Conservation (phyloP, 2,888 invertebrate genomes). For the Chrysotoxum bicinctum region DNA sequence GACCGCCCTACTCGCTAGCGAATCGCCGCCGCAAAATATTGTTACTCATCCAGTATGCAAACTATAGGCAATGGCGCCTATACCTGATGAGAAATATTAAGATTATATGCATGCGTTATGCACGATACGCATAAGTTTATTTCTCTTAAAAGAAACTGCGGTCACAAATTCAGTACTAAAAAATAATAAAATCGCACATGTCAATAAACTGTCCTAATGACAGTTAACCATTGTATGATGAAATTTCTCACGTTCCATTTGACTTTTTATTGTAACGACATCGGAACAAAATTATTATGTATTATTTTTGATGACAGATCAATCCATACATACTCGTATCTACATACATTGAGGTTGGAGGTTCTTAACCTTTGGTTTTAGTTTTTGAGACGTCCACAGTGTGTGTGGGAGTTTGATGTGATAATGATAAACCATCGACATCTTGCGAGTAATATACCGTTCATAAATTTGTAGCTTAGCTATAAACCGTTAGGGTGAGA, state of each 20-base stretch:
- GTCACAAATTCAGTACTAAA: neutral
- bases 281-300: neutral
- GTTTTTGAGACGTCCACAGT: neutral
- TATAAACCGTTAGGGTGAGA: neutral
- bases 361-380: neutral
- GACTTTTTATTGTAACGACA: neutral
- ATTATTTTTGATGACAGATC: neutral
- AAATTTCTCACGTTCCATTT: neutral
- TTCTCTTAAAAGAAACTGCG: neutral
- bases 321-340: too few relatives aligned
- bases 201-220: neutral
- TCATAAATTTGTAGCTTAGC: neutral
- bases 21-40: constrained; percentile 2
- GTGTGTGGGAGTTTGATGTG: neutral
- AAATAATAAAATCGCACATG: neutral
- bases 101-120: neutral
- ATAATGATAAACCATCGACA: neutral
- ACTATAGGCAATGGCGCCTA: neutral
- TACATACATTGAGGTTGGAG: too few relatives aligned
- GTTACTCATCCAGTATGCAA: constrained; percentile 6
- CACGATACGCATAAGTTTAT: neutral
- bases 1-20: neutral
- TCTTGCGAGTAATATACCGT: neutral
- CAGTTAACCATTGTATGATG: neutral
- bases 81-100: neutral